These are phyloP conservation scores for Apus apus DNA, from an alignment of 2,113 vertebrate species.

Conservation along the genomic window DNA sequence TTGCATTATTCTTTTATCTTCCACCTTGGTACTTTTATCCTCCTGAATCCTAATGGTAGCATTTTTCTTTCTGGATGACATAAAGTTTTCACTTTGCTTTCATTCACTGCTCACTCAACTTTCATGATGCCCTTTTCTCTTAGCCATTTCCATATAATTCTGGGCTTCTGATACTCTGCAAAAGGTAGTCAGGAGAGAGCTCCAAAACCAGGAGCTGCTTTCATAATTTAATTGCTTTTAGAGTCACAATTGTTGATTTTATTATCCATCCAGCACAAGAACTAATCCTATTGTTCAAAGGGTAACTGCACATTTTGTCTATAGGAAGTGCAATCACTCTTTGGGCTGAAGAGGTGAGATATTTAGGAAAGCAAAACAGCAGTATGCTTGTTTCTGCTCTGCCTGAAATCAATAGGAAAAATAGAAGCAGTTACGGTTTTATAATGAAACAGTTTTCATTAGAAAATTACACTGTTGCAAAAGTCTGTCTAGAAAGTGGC, in stretches of 20 bases:
- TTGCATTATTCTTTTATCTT: constrained; percentile 45
- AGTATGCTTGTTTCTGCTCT: neutral
- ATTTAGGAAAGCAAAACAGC: neutral
- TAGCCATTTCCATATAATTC: neutral
- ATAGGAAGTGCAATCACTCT: neutral
- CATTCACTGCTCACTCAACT: neutral
- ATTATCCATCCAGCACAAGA: neutral
- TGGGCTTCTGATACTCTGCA: neutral
- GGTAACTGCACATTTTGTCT: neutral
- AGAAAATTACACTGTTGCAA: neutral
- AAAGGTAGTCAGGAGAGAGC: neutral
- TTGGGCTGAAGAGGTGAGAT: neutral
- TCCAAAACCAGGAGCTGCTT: neutral
- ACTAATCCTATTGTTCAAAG: neutral
- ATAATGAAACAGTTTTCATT: neutral
- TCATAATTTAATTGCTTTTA: neutral
- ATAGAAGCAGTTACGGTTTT: neutral
- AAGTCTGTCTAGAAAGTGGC: neutral
- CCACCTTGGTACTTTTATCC: neutral
- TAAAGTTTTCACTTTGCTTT: neutral
- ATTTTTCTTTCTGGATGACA: neutral
- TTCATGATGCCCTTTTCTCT: constrained; percentile 1
- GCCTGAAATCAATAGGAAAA: neutral
- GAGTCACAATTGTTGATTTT: neutral
- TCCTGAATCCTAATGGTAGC: neutral